These are phyloP conservation scores for Scaptomyza flava DNA, from an alignment of 2,888 invertebrate genomes.

Conservation along the genomic window DNA sequence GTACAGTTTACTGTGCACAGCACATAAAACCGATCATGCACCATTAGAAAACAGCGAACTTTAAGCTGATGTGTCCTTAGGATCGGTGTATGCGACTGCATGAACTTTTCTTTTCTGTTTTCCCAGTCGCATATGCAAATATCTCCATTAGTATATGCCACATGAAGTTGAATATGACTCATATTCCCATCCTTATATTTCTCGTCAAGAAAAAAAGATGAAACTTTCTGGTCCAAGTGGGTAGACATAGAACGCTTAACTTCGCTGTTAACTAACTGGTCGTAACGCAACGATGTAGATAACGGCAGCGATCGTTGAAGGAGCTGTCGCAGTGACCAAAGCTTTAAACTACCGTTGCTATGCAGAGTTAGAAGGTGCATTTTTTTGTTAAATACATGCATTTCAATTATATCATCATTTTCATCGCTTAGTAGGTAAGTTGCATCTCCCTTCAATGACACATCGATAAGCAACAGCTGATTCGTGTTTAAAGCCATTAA, in stretches of 20 bases:
- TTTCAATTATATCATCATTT: conserved; percentile 63
- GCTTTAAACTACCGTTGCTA: conserved; percentile 76
- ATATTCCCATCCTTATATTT: conserved; percentile 3
- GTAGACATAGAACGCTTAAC: conserved; percentile 27
- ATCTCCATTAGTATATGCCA: conserved; percentile 77
- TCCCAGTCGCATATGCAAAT: conserved; percentile 79
- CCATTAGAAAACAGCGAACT: conserved; percentile 70
- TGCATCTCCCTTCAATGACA: conserved; percentile 78
- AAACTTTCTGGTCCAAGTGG: conserved; percentile 25
- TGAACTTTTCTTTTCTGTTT: conserved; percentile 57
- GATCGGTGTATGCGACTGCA: conserved; percentile 50
- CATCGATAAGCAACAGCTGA: conserved; percentile 77
- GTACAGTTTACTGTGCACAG: conserved; percentile 65
- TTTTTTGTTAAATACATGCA: conserved; percentile 74
- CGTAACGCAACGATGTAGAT: conserved; percentile 23
- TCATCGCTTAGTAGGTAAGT: conserved; percentile 70
- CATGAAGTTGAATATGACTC: conserved; percentile 62
- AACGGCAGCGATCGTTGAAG: conserved; percentile 15
- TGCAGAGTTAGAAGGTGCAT: conserved; percentile 81
- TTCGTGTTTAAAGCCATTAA: conserved; percentile 76
- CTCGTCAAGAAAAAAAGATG: conserved; percentile 62
- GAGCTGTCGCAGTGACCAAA: conserved; percentile 74
- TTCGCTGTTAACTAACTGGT: conserved; percentile 50
- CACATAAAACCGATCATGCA: conserved; percentile 76
- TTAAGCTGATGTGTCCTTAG: conserved; percentile 53